A percentile compares a stretch with the other conserved stretches of the same genome.
These are phyloP conservation scores for Thymelicus sylvestris DNA, from an alignment of 2,888 invertebrate genomes.

Conservation along the genomic window DNA sequence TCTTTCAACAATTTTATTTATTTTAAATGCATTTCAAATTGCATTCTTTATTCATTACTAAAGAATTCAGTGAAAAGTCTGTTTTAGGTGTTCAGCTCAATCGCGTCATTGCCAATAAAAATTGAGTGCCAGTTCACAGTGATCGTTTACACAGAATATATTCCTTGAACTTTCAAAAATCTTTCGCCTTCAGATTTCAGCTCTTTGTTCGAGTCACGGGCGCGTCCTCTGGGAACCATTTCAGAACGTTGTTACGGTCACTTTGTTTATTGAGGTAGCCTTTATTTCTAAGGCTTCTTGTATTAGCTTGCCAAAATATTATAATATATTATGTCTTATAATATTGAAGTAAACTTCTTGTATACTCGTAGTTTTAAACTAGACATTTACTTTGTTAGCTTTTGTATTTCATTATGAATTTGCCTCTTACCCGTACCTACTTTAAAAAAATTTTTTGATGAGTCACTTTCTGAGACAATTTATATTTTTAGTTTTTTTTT, in stretches of 20 bases:
- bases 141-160: constrained; percentile 38
- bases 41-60: too few relatives aligned
- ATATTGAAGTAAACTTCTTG: neutral
- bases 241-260: constrained; percentile 8
- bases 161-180: constrained; percentile 55
- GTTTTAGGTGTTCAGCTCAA: constrained; percentile 1
- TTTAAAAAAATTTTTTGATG: too few relatives aligned
- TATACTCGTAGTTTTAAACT: neutral
- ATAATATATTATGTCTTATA: neutral
- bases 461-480: too few relatives aligned
- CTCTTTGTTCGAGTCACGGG: constrained; percentile 70
- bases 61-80: neutral
- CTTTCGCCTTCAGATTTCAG: constrained; percentile 61
- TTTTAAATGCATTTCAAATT: too few relatives aligned
- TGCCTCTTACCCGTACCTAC: too few relatives aligned
- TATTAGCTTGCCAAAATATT: constrained; percentile 8
- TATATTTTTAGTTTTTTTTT: too few relatives aligned
- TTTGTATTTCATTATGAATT: too few relatives aligned
- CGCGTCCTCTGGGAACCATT: constrained; percentile 55
- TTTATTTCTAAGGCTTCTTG: neutral
- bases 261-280: constrained; percentile 12
- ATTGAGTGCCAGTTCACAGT: constrained; percentile 15
- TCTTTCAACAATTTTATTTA: too few relatives aligned
- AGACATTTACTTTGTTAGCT: neutral
- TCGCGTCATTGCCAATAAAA: constrained; percentile 35